Base-by-base conservation (phyloP, 2,888 invertebrate species). In the Liposcelis brunnea region DNA sequence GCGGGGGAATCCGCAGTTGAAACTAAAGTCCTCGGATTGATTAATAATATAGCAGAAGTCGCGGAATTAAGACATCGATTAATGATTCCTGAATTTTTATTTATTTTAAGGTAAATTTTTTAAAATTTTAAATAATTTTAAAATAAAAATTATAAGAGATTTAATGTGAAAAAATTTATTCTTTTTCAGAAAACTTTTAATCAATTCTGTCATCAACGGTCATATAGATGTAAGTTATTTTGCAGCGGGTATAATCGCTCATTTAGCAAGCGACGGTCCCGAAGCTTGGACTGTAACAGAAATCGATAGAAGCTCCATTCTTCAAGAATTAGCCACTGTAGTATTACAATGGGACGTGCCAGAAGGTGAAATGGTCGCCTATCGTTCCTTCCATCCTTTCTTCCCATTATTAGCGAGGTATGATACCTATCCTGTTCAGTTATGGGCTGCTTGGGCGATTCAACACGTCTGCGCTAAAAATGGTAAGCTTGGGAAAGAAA, bases 211-310 rank as follows among this genome's bases (percentile, higher is more conserved):
- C n/a, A n/a, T n/a, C n/a, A n/a, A n/a, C n/a, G 26, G 26, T 26
- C 18, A 12, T 21, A 35, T 44, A 14, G 45, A 80, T 81, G 80
- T 89, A 49, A 87, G 89, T 60, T 94, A 94, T 66, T 93, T 93
- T 64, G 91, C 93, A 2, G 91, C 91, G 3, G 93, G 95, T 3
- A 93, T 97, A 16, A 70, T 97, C 45, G 87, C 93, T 1, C 95
- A 97, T 64, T 82, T 95, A 68, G 85, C 89, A 2, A 90, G 90
- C 0, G 95, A 95, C 62, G 94, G 94, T 0, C 72, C 75, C 0
- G 74, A 70, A 10, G 75, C 79, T 0, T 97, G 95, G 95, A 75
- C 71, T 0, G 75, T 87, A 14, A 65, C 70, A 10, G 64, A 71
- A 21, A 89, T 89, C 0, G 66, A 74, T 1, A 70, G 91, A 8